phyloP scores from a whole-genome alignment of 2,888 invertebrate species.

The Amblyjoppa fuscipennis region DNA sequence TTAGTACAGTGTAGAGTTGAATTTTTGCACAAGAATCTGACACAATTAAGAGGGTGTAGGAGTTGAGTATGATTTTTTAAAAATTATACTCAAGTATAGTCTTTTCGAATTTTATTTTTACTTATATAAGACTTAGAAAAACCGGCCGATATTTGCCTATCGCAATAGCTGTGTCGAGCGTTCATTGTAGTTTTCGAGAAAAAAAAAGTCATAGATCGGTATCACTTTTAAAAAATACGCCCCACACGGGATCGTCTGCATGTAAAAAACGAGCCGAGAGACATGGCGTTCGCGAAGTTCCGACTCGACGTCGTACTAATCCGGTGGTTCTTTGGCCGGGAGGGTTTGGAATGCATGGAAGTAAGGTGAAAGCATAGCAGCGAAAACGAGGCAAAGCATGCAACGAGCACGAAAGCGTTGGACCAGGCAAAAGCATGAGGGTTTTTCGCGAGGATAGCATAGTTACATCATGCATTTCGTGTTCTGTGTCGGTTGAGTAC shows the following conservation, averaged over 20 bases:
- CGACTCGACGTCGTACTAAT: slow-evolving; percentile 25
- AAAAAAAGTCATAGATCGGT: neutral
- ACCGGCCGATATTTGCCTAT: neutral
- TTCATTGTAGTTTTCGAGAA: neutral
- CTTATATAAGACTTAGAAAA: no score
- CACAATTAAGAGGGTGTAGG: no score
- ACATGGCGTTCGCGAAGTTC: slow-evolving; percentile 25
- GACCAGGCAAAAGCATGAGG: slow-evolving; percentile 33
- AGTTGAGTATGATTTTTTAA: no score
- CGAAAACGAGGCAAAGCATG: slow-evolving; percentile 4
- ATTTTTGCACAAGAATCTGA: no score
- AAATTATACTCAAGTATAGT: no score
- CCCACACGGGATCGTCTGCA: neutral
- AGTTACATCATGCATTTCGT: slow-evolving; percentile 64
- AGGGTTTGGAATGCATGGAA: slow-evolving; percentile 32
- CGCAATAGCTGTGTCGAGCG: neutral
- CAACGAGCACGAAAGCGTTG: slow-evolving; percentile 18
- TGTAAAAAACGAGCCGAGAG: slow-evolving; percentile 10
- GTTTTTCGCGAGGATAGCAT: slow-evolving; percentile 30
- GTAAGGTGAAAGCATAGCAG: slow-evolving; percentile 33
- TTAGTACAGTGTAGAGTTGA: no score
- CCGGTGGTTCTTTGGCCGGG: slow-evolving; percentile 27
- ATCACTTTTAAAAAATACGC: neutral
- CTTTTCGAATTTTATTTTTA: no score
- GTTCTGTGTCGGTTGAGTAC: neutral